Base-by-base conservation (phyloP, 2,797 vertebrate genomes). In the Knipowitschia caucasica region DNA sequence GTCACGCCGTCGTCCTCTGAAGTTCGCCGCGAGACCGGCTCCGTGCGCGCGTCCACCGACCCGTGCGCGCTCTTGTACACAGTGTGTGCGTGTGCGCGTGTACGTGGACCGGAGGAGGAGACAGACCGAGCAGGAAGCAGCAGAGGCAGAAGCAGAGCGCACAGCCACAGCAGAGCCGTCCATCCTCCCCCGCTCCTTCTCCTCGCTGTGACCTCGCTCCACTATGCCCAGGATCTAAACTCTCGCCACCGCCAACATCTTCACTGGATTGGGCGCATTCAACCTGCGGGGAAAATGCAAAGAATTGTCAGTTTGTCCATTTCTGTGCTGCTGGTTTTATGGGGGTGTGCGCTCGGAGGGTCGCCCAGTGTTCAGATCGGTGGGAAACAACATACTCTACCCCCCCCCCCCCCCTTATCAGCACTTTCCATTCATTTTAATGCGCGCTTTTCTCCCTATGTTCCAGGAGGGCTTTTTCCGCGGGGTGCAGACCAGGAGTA, bases 401-500 rank as follows among this genome's bases (percentile, higher is more conserved):
- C n/a, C n/a, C n/a, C n/a, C n/a, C n/a, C n/a, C n/a, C n/a, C n/a
- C n/a, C n/a, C n/a, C n/a, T n/a, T n/a, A n/a, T n/a, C n/a, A n/a
- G n/a, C n/a, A n/a, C n/a, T n/a, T n/a, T n/a, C n/a, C n/a, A n/a
- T n/a, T n/a, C 4, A 18, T 30, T 7, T 4, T 47, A 3, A 59
- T 26, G 9, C 4, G n/a, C 21, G 0, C 66, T 29, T 50, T 62
- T 17, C 62, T 36, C 65, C 27, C 53, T 40, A 89, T 86, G 10
- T 12, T 43, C 20, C 21, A 98, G 96, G 96, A 83, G 96, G 95
- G 60, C 89, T 98, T 40, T 99, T 99, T 91, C 95, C 95, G 56
- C 93, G 96, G 87, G 95, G 95, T 71, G 95, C 95, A 30, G 95
- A 99, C 85, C 96, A 99, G 90, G 96, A 99, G 89, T 98, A 99